Evolutionary conservation across 2,888 invertebrate genomes (phyloP), one percentile per base, ranked within the genome.

Genomic region (Neoitamus cyanurus): DNA sequence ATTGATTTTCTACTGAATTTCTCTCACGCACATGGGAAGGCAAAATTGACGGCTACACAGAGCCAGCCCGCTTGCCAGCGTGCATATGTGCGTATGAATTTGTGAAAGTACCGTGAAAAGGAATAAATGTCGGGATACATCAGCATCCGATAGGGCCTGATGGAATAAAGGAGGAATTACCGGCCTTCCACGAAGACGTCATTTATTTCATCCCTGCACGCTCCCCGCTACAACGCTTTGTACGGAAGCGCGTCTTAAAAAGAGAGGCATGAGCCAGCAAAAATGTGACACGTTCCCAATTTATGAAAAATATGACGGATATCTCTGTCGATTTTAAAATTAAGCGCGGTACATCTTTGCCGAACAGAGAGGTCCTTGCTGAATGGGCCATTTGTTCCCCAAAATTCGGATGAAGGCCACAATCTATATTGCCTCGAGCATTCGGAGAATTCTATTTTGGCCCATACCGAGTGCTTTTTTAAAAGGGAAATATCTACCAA

Each of bases 1-100:
- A 82, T 82, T 82, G 82, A 82, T 82, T 82, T 82, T 69, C 82
- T 82, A 68, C 69, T 30, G 69, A 69, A 82, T 82, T 82, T 69
- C n/a, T 37, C 69, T 34, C 42, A 80, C 46, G 78, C 58, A 58
- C 46, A 34, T 20, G 58, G 20, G 34, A n/a, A 36, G 15, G 78
- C 37, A 13, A 80, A 31, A 25, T 80, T 80, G 25, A 34, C 31
- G 77, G 58, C 25, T 58, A 25, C 48, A 13, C 3, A 48, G 48
- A 48, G n/a, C 48, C 58, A 1, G n/a, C n/a, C 25, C 15, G 58
- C 58, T 7, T 25, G 58, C 9, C 58, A 20, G 58, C 58, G 15
- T 20, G 30, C 58, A 80, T 80, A 48, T 80, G 78, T 58, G 78
- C 31, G 31, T 58, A 58, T 58, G 48, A 25, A 20, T 75, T 37